These are phyloP conservation scores for Dolichotis patagonum DNA, from an alignment of 2,113 vertebrate genomes.

Conservation along the genomic window DNA sequence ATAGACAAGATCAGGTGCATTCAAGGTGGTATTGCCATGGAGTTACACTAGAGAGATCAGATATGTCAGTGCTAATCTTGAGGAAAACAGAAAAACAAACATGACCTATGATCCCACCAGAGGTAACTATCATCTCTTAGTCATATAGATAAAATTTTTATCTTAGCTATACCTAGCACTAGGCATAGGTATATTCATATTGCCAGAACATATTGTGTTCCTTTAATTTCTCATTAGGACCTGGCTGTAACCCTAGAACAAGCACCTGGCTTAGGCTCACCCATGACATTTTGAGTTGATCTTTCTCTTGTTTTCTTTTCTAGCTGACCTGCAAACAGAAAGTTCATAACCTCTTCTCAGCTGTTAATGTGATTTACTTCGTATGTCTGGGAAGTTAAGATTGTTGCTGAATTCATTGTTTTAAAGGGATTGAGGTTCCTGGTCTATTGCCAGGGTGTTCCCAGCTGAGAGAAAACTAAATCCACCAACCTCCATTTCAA, in stretches of 20 bases:
- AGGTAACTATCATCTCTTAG: constrained; percentile 69
- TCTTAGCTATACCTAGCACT: constrained; percentile 45
- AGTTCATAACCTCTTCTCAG: constrained; percentile 76
- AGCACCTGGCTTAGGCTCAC: constrained; percentile 60
- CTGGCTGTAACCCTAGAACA: constrained; percentile 46
- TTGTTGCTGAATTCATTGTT: constrained; percentile 73
- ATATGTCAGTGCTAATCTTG: not conserved
- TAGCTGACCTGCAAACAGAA: constrained; percentile 79
- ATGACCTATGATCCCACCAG: constrained; percentile 62
- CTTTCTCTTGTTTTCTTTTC: constrained; percentile 77
- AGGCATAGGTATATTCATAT: constrained; percentile 28
- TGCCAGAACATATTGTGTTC: not conserved
- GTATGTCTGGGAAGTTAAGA: constrained; percentile 67
- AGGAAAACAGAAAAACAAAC: constrained; percentile 50
- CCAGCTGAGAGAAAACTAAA: constrained; percentile 60
- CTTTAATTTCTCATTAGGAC: not conserved
- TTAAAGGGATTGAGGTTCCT: constrained; percentile 62
- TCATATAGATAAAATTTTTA: constrained; percentile 65
- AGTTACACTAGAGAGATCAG: not conserved
- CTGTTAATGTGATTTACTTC: constrained; percentile 76
- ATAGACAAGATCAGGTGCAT: not conserved
- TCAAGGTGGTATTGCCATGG: not conserved
- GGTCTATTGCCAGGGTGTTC: constrained; percentile 61
- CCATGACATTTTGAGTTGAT: constrained; percentile 78
- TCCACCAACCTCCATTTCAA: constrained; percentile 1